Base-by-base conservation (phyloP, 2,797 vertebrate genomes). In the Pagetopsis macropterus region DNA sequence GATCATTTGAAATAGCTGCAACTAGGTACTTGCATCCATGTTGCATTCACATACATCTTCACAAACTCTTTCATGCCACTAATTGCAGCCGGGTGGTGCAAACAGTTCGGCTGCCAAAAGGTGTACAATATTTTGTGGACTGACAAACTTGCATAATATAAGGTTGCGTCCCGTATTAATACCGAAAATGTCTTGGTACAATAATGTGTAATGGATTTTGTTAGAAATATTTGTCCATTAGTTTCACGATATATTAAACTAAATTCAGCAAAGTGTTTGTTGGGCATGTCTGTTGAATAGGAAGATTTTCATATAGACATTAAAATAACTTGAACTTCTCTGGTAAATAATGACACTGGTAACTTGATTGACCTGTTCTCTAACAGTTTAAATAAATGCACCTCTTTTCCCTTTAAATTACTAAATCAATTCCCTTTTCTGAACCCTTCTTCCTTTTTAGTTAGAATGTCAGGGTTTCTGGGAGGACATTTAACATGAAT, bases 391-490 rank as follows among this genome's bases (percentile, higher is more conserved):
- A 43, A 62, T 54, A 0, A 62, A 43, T 17, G 19, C 8, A 19
- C 16, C 11, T 54, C 0, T 65, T 59, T 49, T 9, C 2, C 14
- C 1, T 45, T 61, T 2, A 51, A 31, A 65, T 58, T 56, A 44
- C 56, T 2, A 19, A 66, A 78, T 81, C 15, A 79, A 49, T 75
- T 78, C n/a, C 16, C 63, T 65, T 67, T 52, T 5, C 45, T 75
- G 56, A 76, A 64, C 52, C 46, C 19, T 46, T 64, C 3, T 15
- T 56, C 31, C 43, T 46, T 78, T 76, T 66, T 58, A 1, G 11
- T 44, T 61, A 74, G 17, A n/a, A 60, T n/a, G 41, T 41, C 49
- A 48, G 5, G 43, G 27, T 54, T 49, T 37, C 15, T 63, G 52
- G 0, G 5, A 59, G 31, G 3, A 21, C 1, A 33, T 19, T 57